Conservation (phyloP, 2,888 invertebrate species). For the Acrocyrtus sp. region DNA sequence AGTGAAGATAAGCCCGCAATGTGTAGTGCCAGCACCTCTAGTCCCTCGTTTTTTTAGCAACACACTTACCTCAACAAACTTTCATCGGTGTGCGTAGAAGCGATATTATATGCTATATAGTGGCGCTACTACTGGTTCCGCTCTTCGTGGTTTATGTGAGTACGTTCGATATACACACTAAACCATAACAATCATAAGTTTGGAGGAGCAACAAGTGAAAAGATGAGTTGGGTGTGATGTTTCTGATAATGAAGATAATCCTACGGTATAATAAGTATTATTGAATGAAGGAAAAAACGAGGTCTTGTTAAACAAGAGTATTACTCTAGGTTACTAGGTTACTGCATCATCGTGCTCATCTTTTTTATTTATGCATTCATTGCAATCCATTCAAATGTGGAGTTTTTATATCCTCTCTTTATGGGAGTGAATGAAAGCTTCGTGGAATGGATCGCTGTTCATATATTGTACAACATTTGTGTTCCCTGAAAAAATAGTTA, state of each 20-base stretch:
- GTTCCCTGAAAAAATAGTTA: background rate
- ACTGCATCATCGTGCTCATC: constrained; percentile 56
- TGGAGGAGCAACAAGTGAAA: constrained; percentile 44
- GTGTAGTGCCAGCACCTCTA: background rate
- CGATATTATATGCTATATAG: background rate
- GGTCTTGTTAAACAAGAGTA: constrained; percentile 58
- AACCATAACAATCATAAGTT: background rate
- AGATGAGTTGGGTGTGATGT: constrained; percentile 35
- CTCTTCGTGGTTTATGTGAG: constrained; percentile 23
- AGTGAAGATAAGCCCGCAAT: background rate
- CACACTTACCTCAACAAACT: background rate
- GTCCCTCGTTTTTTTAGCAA: background rate
- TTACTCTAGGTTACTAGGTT: constrained; percentile 63
- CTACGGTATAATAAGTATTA: background rate
- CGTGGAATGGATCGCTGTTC: too few species aligned
- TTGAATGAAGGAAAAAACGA: constrained; percentile 49
- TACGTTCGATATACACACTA: background rate
- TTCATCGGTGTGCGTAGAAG: background rate
- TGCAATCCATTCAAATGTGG: background rate
- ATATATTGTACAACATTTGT: too few species aligned
- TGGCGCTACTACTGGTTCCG: constrained; percentile 23
- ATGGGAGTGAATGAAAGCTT: background rate
- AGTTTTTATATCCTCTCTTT: background rate
- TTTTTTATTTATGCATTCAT: constrained; percentile 8
- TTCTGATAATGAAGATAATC: constrained; percentile 14